Percentiles rank a stretch among this genome's conserved stretches.
Conservation (phyloP, 1,140 invertebrate species). For the Rhagoletis pomonella region DNA sequence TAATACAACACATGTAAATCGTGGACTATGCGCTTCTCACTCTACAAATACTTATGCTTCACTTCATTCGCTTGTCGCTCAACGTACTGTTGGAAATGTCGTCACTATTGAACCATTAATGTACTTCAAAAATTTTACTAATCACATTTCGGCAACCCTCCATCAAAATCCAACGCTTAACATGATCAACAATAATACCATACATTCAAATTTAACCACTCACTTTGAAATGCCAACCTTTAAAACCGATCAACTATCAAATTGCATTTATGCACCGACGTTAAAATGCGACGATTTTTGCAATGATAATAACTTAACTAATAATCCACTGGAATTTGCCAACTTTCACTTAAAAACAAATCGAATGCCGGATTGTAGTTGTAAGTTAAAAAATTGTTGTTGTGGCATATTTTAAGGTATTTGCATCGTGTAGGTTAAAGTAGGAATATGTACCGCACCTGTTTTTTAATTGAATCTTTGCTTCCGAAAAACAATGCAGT, state of each 20-base stretch:
- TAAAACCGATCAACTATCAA: neutral
- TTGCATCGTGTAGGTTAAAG: conserved; percentile 31
- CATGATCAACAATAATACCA: conserved; percentile 14
- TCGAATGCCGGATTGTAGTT: conserved; percentile 9
- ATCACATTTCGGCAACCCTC: neutral
- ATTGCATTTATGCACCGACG: neutral
- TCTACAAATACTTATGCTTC: neutral
- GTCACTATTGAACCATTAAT: conserved; percentile 5
- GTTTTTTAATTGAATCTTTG: neutral
- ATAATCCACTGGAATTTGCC: conserved; percentile 18
- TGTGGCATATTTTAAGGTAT: conserved; percentile 36
- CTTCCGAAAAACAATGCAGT: neutral
- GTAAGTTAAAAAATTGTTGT: conserved; percentile 41
- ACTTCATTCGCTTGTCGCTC: conserved; percentile 1
- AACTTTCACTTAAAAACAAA: conserved; percentile 15
- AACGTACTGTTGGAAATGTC: conserved; percentile 10
- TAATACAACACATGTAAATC: conserved; percentile 10
- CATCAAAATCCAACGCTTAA: neutral
- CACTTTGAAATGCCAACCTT: neutral
- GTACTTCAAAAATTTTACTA: conserved; percentile 39
- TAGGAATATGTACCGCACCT: conserved; percentile 15
- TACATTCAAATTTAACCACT: neutral
- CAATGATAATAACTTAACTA: neutral
- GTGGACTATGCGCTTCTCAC: neutral
- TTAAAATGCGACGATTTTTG: neutral